These are phyloP conservation scores for Colossoma macropomum DNA, from an alignment of 2,113 vertebrate genomes.

Conservation along the genomic window DNA sequence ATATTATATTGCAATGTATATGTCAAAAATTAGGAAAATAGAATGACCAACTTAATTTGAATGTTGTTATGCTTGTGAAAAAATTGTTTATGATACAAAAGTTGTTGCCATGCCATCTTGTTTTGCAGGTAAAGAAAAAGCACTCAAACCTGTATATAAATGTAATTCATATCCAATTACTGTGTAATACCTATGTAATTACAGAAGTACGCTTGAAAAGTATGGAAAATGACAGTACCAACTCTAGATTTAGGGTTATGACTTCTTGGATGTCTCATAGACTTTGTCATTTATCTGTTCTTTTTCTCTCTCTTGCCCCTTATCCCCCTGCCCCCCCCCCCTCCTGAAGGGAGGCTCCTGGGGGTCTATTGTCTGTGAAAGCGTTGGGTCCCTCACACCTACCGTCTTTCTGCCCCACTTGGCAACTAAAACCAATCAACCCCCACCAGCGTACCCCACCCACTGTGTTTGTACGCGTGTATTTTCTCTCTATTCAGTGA, in stretches of 20 bases:
- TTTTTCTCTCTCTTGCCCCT: neutral
- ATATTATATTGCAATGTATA: no score
- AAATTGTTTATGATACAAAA: no score
- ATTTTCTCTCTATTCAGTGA: conserved; percentile 7
- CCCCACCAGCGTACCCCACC: conserved; percentile 4
- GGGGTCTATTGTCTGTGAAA: conserved; percentile 34
- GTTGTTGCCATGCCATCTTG: no score
- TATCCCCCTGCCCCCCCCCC: neutral
- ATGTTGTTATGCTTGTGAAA: no score
- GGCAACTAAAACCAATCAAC: conserved; percentile 15
- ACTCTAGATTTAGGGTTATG: neutral
- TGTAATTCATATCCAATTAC: neutral
- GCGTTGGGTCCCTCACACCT: neutral
- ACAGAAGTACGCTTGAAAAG: neutral
- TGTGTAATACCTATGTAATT: neutral
- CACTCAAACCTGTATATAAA: no score
- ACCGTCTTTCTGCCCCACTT: conserved; percentile 45
- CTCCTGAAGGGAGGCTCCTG: neutral
- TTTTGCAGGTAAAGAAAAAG: no score
- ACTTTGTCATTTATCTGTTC: neutral
- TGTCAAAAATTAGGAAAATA: no score
- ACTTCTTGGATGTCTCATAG: neutral
- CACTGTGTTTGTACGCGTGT: conserved; percentile 20
- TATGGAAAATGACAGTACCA: neutral
- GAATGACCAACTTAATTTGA: no score